Evolutionary conservation across 2,888 invertebrate species (phyloP), one percentile per base, ranked within the genome.

Genomic region (Plagiodera versicolora): DNA sequence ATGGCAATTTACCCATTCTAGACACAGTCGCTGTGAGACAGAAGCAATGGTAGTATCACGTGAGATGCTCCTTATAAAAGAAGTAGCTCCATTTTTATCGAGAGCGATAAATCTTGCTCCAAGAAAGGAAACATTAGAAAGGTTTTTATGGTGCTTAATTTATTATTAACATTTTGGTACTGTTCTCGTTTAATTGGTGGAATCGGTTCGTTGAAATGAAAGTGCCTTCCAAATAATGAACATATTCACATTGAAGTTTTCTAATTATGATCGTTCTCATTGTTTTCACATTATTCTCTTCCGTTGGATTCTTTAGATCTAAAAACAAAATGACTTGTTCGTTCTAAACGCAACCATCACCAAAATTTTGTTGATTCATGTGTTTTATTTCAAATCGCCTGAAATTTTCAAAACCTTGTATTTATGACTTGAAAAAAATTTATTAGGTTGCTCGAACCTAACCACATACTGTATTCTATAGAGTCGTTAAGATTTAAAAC

Each of bases 51-150:
- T 32, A 32, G 6, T 11, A 32, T 28, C 32, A 14, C 6, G 2
- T 39, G 14, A 39, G 39, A 39, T 39, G 47, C 20, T 47, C 20
- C 24, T 47, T 46, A 6, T n/a, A 47, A 3, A 20, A 20, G 19
- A 11, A 5, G 24, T 20, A 8, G 18, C 28, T 32, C 32, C 11
- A 50, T 18, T 50, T 50, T 50, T 50, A 20, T 35, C 32, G 18
- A 20, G 19, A 14, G 35, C 39, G 20, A 52, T 52, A 52, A 52
- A 52, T 52, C 52, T 52, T 19, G n/a, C 39, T 20, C 32, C 19
- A 39, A 35, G 52, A 52, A 52, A 19, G 52, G 52, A 52, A 52
- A 52, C 19, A 39, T 50, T 52, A 52, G 52, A 52, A 52, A 52
- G 52, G 52, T 18, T 39, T 18, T 52, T 39, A 52, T 46, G 39